Conservation (phyloP, 2,888 invertebrate species). For the Caenorhabditis sp. region DNA sequence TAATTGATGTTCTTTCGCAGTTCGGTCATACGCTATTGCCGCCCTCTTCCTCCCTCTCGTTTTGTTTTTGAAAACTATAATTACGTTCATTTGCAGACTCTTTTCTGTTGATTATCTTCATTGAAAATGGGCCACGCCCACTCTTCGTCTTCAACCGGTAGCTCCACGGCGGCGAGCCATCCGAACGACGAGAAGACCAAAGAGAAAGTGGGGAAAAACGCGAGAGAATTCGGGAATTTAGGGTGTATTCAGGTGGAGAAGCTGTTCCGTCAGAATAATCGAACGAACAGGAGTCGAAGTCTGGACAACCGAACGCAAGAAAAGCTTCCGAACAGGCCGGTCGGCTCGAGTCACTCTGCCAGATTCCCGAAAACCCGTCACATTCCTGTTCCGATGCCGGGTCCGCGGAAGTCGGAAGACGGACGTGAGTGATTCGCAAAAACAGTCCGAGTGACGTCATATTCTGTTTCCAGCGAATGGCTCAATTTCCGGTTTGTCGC, state of each 20-base stretch:
- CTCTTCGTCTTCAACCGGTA: slow-evolving; percentile 38
- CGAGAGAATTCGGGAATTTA: background rate
- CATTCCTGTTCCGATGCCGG: slow-evolving; percentile 28
- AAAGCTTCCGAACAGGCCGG: slow-evolving; percentile 55
- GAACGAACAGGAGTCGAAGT: slow-evolving; percentile 67
- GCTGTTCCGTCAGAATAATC: slow-evolving; percentile 68
- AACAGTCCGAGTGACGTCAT: slow-evolving; percentile 9
- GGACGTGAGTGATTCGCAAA: slow-evolving; percentile 49
- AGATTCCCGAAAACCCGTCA: slow-evolving; percentile 57
- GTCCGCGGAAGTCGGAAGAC: slow-evolving; percentile 54
- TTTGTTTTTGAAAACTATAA: slow-evolving; percentile 3
- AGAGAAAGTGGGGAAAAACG: slow-evolving; percentile 16
- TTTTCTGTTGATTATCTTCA: background rate
- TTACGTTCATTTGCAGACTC: background rate
- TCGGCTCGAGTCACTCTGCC: slow-evolving; percentile 64
- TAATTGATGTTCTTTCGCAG: slow-evolving; percentile 25
- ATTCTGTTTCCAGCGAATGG: slow-evolving; percentile 57
- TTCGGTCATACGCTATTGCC: slow-evolving; percentile 30
- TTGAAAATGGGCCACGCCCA: slow-evolving; percentile 52
- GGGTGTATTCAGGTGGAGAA: slow-evolving; percentile 63
- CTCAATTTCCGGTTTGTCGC: slow-evolving; percentile 57
- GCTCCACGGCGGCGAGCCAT: slow-evolving; percentile 8
- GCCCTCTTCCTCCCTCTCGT: background rate
- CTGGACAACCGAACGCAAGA: slow-evolving; percentile 64
- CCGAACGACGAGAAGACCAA: slow-evolving; percentile 38